Percentiles rank a stretch among this genome's conserved stretches.
These are phyloP conservation scores for Heliconius eleuchia DNA, from an alignment of 1,140 invertebrate genomes.

Conservation along the genomic window DNA sequence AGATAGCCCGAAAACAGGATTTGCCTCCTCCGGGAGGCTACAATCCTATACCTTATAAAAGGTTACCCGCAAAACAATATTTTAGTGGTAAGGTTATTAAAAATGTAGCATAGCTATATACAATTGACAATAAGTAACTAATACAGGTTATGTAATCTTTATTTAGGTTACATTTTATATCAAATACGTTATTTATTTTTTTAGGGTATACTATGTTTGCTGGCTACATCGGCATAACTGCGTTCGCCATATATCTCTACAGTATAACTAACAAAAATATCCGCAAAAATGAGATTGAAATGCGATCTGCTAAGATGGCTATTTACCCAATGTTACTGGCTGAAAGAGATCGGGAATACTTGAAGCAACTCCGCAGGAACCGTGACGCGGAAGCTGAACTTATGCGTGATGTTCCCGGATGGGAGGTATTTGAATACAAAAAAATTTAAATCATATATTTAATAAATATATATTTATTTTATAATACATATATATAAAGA, in stretches of 20 bases:
- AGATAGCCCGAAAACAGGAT: constrained; percentile 86
- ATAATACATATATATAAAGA: too few species aligned
- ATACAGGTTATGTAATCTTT: constrained; percentile 7
- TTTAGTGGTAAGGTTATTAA: constrained; percentile 83
- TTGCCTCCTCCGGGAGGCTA: constrained; percentile 93
- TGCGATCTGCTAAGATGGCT: constrained; percentile 87
- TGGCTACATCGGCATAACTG: constrained; percentile 83
- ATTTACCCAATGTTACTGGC: constrained; percentile 89
- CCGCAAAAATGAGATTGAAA: constrained; percentile 85
- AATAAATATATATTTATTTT: too few species aligned
- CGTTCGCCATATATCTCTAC: constrained; percentile 83
- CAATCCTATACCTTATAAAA: constrained; percentile 86
- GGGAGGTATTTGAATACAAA: constrained; percentile 82
- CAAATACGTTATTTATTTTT: constrained; percentile 15
- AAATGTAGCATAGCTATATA: not conserved
- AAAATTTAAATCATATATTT: not conserved
- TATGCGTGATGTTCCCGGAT: constrained; percentile 94
- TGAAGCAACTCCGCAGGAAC: constrained; percentile 91
- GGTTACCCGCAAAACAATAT: constrained; percentile 86
- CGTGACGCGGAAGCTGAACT: constrained; percentile 92
- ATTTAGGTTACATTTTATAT: constrained; percentile 15
- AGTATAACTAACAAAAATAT: constrained; percentile 80
- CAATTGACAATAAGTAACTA: too few species aligned
- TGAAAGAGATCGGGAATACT: constrained; percentile 90
- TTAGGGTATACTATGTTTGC: constrained; percentile 83